Evolutionary conservation across 2,888 invertebrate species (phyloP).

Genomic region (Agrochola lota): DNA sequence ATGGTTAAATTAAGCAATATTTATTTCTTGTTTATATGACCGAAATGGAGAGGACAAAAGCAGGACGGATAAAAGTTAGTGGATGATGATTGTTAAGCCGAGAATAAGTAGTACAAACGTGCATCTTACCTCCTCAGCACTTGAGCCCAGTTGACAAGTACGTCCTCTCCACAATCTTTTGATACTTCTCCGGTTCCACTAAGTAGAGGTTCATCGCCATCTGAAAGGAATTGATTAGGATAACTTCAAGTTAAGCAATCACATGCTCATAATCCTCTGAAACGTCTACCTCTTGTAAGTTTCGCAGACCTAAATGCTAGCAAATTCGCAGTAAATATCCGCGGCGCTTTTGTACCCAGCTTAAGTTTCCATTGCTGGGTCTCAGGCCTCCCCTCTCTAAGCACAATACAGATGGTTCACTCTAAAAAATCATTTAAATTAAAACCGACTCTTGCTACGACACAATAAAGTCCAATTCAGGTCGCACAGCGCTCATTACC

Average conservation of each 20-base stretch:
- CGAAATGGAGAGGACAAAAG: too few species aligned
- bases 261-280: not conserved
- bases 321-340: not conserved
- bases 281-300: not conserved
- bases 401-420: not conserved
- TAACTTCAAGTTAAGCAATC: not conserved
- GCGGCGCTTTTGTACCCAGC: not conserved
- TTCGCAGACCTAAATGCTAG: not conserved
- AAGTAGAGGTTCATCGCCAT: conserved; percentile 98
- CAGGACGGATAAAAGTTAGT: too few species aligned
- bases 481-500: too few species aligned
- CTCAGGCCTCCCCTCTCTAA: not conserved
- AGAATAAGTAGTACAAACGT: too few species aligned
- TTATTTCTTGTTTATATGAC: too few species aligned
- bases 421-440: too few species aligned
- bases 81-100: too few species aligned
- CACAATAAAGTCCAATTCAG: too few species aligned
- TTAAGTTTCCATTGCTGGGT: not conserved
- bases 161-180: conserved; percentile 98
- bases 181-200: conserved; percentile 99
- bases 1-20: too few species aligned
- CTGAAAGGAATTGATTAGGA: conserved; percentile 76
- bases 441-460: too few species aligned
- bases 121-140: conserved; percentile 91
- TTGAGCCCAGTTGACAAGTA: conserved; percentile 98